These are phyloP conservation scores for Cactoblastis cactorum DNA, from an alignment of 2,888 invertebrate species.

Conservation along the genomic window DNA sequence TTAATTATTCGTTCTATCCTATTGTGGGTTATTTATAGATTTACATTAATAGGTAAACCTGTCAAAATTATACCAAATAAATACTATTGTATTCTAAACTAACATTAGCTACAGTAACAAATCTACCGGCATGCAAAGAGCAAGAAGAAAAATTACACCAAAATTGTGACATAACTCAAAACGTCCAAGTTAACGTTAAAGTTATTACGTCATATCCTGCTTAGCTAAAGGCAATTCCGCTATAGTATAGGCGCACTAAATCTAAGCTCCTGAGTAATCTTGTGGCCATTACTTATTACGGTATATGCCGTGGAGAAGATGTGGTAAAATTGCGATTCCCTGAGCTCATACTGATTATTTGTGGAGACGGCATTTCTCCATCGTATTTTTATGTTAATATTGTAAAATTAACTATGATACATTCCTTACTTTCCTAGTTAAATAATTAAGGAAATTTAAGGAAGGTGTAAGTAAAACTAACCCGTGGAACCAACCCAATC, in stretches of 20 bases:
- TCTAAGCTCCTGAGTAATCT: slow-evolving; percentile 13
- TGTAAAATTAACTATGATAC: no score
- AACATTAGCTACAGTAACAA: no score
- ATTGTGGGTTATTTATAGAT: no score
- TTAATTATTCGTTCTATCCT: no score
- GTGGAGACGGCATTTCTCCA: neutral
- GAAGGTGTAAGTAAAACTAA: no score
- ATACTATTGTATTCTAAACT: no score
- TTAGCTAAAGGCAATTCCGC: slow-evolving; percentile 8
- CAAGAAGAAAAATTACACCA: neutral
- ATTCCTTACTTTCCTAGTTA: no score
- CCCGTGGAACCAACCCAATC: no score
- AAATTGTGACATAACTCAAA: neutral
- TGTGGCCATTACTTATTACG: slow-evolving; percentile 9
- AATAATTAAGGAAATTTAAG: no score
- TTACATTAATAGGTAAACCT: no score
- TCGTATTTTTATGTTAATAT: no score
- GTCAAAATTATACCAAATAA: no score
- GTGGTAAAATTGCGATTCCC: slow-evolving; percentile 9
- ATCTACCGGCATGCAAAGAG: neutral
- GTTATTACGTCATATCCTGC: slow-evolving; percentile 2
- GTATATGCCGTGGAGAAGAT: slow-evolving; percentile 2
- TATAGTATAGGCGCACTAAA: slow-evolving; percentile 10
- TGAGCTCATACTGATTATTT: neutral
- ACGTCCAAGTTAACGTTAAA: neutral